A percentile compares a stretch with the other conserved stretches of the same genome.
Conservation (phyloP, 1,140 invertebrate species). For the Philopotamus ludificatus region DNA sequence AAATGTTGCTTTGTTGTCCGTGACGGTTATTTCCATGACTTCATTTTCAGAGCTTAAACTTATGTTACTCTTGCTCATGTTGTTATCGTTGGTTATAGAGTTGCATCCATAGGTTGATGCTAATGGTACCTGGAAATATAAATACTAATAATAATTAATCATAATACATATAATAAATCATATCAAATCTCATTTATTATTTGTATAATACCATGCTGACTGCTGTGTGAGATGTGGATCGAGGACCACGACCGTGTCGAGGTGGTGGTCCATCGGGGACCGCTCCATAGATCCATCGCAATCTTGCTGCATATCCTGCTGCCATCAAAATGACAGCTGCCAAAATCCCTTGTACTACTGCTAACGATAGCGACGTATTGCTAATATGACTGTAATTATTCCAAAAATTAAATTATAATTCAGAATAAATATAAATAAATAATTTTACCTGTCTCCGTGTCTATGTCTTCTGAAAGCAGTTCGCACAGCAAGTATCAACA, state of each 20-base stretch:
- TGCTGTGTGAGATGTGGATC: constrained; percentile 37
- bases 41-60: constrained; percentile 36
- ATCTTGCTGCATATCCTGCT: constrained; percentile 1
- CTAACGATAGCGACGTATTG: constrained; percentile 34
- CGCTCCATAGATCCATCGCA: constrained; percentile 29
- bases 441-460: constrained; percentile 29
- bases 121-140: constrained; percentile 32
- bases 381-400: constrained; percentile 28
- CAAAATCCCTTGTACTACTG: constrained; percentile 15
- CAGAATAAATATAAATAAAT: not conserved
- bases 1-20: constrained; percentile 24
- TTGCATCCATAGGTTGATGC: constrained; percentile 25
- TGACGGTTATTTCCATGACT: constrained; percentile 35
- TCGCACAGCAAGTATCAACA: constrained; percentile 22
- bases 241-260: constrained; percentile 18
- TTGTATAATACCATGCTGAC: constrained; percentile 38
- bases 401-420: not conserved
- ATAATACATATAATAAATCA: not conserved
- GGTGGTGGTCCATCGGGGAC: constrained; percentile 15
- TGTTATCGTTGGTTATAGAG: constrained; percentile 11
- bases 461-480: constrained; percentile 17
- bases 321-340: constrained; percentile 9
- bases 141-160: not conserved
- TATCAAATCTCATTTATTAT: no score
- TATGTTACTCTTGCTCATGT: constrained; percentile 21